These are phyloP conservation scores for Atherinomorus stipes DNA, from an alignment of 2,113 vertebrate species.

Conservation along the genomic window DNA sequence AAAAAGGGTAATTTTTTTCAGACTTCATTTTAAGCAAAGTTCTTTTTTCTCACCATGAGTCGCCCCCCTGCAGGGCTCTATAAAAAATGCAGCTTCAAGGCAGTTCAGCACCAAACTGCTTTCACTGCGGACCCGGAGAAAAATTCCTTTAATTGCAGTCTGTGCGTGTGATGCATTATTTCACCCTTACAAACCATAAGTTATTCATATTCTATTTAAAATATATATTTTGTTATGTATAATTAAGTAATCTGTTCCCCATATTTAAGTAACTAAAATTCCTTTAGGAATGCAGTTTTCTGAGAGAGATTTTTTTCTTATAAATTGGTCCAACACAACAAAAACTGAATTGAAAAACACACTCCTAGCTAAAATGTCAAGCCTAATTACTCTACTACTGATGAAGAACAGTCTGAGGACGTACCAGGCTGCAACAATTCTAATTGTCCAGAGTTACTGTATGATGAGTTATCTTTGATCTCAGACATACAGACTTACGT, in stretches of 20 bases:
- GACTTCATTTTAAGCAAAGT: no score
- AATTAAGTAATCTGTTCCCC: not conserved
- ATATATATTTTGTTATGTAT: fast-evolving
- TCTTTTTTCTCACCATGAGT: not conserved
- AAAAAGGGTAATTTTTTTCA: no score
- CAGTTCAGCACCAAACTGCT: not conserved
- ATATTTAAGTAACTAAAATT: not conserved
- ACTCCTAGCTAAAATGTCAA: no score
- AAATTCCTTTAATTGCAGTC: not conserved
- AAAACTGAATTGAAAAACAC: not conserved
- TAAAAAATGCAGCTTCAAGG: not conserved
- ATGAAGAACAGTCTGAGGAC: not conserved
- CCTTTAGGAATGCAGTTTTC: not conserved
- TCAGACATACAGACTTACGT: not conserved
- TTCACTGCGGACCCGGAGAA: not conserved
- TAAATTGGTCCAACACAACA: no score
- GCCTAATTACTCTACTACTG: no score
- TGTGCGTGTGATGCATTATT: slow-evolving; percentile 15
- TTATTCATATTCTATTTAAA: not conserved
- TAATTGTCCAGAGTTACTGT: not conserved
- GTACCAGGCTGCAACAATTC: no score
- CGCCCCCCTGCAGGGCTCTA: not conserved
- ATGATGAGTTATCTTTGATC: not conserved
- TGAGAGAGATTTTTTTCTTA: no score
- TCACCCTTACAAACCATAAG: not conserved